Base-by-base conservation (phyloP, 2,113 vertebrate species). In the Budorcas taxicolor region DNA sequence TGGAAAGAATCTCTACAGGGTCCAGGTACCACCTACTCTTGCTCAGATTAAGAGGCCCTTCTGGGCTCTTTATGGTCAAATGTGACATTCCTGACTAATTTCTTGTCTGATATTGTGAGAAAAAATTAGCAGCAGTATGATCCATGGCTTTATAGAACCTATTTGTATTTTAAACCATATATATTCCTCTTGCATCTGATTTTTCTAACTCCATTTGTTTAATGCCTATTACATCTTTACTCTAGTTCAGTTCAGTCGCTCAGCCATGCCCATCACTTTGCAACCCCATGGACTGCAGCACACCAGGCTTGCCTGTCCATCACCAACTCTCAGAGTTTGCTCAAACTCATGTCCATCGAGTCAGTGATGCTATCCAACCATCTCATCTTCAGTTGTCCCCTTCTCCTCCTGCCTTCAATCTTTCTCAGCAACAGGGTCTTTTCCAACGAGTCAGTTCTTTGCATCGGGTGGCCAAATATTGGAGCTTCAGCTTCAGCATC, bases 121-220 rank as follows among this genome's bases (percentile, higher is more conserved):
- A 89, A 95, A 92, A 64, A 31, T 12, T 47, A 91, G 2, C 27
- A 85, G 16, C 64, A 15, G 2, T 95, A 43, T 87, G 85, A 58
- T 33, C 29, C 5, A 25, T 31, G 27, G 7, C 15, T 23, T 89
- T 86, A 74, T 45, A 4, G 31, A 88, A 89, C 0, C 2, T 82
- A 5, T 81, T 87, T 71, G 3, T 93, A n/a, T 67, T 67, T 84
- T 93, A 74, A 93, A 84, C 50, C 9, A 29, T 62, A 76, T 33
- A 43, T 29, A 87, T 11, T n/a, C 1, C 10, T 43, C 40, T 96
- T 47, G 19, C 10, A 29, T 57, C 36, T 89, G 1, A 8, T 52
- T 23, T 4, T 81, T 19, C 21, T 45, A 58, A 78, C 89, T n/a
- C 12, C 14, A 45, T 94, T 91, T 84, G 84, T 71, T 67, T 95